These are phyloP conservation scores for Zaprionus camerounensis DNA, from an alignment of 1,140 invertebrate genomes.

Conservation along the genomic window DNA sequence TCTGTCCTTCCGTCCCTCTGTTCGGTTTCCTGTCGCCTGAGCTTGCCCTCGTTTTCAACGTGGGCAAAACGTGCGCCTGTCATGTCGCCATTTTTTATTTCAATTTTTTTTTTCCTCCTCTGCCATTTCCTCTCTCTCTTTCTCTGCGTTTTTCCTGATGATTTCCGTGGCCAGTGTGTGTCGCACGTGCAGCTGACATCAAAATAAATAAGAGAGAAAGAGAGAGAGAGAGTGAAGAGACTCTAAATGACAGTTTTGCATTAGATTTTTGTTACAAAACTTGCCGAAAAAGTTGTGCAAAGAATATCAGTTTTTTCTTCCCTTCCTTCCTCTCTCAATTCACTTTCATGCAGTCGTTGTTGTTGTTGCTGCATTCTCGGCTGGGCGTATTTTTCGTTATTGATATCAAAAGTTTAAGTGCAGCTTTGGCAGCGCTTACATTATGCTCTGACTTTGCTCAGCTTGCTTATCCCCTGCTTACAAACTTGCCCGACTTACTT, in stretches of 20 bases:
- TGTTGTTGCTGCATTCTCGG: conserved; percentile 27
- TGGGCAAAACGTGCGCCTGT: conserved; percentile 65
- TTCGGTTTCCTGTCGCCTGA: conserved; percentile 30
- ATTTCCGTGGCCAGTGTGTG: conserved; percentile 44
- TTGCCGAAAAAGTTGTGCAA: conserved; percentile 41
- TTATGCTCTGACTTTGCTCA: conserved; percentile 74
- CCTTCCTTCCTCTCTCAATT: conserved; percentile 42
- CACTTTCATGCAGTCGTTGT: conserved; percentile 53
- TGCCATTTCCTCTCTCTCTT: background rate
- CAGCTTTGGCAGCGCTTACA: conserved; percentile 77
- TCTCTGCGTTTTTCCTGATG: conserved; percentile 47
- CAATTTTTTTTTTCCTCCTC: conserved; percentile 20
- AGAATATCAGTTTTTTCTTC: conserved; percentile 39
- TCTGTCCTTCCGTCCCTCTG: background rate
- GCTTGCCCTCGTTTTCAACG: conserved; percentile 51
- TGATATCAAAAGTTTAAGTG: conserved; percentile 83
- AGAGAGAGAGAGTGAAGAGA: background rate
- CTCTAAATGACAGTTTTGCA: conserved; percentile 81
- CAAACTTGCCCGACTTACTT: conserved; percentile 46
- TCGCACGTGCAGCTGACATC: conserved; percentile 76
- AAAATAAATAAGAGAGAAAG: conserved; percentile 76
- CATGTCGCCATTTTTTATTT: conserved; percentile 61
- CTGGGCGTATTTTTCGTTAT: conserved; percentile 51
- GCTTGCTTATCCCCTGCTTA: conserved; percentile 70
- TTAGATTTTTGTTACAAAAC: conserved; percentile 66